A percentile compares a stretch with the other conserved stretches of the same genome.
Evolutionary conservation across 2,888 invertebrate genomes (phyloP).

Genomic region (Lysandra coridon): DNA sequence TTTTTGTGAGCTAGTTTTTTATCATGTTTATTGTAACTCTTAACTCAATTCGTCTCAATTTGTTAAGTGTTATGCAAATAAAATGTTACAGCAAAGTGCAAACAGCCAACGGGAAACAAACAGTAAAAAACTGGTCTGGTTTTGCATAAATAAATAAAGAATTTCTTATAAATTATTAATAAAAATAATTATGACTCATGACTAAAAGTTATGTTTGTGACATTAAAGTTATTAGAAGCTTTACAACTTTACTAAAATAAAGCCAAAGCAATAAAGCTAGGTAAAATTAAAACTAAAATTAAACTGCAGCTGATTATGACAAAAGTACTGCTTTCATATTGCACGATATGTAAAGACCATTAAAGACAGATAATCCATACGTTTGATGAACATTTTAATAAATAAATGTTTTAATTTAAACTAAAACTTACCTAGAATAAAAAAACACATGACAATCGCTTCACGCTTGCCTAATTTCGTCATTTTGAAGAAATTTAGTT

Average conservation of each 20-base stretch:
- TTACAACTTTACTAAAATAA: too few relatives aligned
- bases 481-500: conserved; percentile 12
- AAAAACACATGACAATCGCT: conserved; percentile 13
- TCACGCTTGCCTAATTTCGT: conserved; percentile 5
- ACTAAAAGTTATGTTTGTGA: neutral
- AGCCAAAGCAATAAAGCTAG: too few relatives aligned
- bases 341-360: too few relatives aligned
- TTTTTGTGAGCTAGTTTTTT: too few relatives aligned
- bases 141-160: neutral
- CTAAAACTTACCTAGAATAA: conserved; percentile 6
- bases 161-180: neutral
- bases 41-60: neutral
- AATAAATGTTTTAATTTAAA: neutral
- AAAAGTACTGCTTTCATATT: too few relatives aligned
- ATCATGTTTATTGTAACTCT: neutral
- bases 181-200: neutral
- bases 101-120: neutral
- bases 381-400: neutral
- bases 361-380: too few relatives aligned
- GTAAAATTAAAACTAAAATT: too few relatives aligned
- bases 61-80: neutral
- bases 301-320: too few relatives aligned
- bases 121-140: neutral
- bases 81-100: neutral
- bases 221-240: neutral